Evolutionary conservation across 64 coral and sea anemone genomes (phyloP).

Genomic region (Catalaphyllia jardinei): DNA sequence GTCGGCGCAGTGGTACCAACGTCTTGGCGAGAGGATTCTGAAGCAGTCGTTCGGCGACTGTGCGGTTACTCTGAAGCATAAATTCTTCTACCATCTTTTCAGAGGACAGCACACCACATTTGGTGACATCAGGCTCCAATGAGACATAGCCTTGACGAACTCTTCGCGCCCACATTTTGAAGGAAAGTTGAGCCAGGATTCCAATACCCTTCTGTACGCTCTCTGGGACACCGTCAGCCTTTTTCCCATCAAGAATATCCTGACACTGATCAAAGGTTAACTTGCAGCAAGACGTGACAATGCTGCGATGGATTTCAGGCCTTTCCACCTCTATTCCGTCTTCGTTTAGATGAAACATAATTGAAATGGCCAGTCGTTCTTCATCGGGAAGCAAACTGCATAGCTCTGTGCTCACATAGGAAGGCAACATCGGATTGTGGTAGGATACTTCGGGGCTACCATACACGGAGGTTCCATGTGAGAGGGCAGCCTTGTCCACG

Average conservation of each 20-base stretch:
- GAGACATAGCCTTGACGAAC: slow-evolving; percentile 67
- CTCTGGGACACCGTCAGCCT: slow-evolving; percentile 27
- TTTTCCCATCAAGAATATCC: slow-evolving; percentile 64
- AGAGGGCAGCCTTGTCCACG: slow-evolving; percentile 56
- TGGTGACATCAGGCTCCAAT: background rate
- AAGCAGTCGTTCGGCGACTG: slow-evolving; percentile 69
- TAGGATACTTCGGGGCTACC: slow-evolving; percentile 25
- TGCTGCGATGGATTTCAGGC: slow-evolving; percentile 80
- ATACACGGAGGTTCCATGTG: slow-evolving; percentile 71
- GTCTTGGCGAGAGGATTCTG: slow-evolving; percentile 14
- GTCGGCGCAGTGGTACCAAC: slow-evolving; percentile 64
- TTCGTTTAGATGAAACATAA: slow-evolving; percentile 65
- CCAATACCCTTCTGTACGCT: slow-evolving; percentile 24
- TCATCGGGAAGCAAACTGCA: slow-evolving; percentile 80
- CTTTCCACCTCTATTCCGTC: slow-evolving; percentile 45
- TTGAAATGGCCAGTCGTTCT: slow-evolving; percentile 73
- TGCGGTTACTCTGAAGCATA: slow-evolving; percentile 79
- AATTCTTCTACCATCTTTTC: slow-evolving; percentile 81
- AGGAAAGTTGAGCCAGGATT: slow-evolving; percentile 49
- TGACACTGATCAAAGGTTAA: slow-evolving; percentile 80
- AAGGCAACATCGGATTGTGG: slow-evolving; percentile 46
- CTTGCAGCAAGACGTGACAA: slow-evolving; percentile 66
- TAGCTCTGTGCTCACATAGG: slow-evolving; percentile 44
- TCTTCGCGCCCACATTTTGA: slow-evolving; percentile 63
- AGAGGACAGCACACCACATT: background rate